Conservation (phyloP, 92 coral and sea anemone species). For the Actinostola sp. region DNA sequence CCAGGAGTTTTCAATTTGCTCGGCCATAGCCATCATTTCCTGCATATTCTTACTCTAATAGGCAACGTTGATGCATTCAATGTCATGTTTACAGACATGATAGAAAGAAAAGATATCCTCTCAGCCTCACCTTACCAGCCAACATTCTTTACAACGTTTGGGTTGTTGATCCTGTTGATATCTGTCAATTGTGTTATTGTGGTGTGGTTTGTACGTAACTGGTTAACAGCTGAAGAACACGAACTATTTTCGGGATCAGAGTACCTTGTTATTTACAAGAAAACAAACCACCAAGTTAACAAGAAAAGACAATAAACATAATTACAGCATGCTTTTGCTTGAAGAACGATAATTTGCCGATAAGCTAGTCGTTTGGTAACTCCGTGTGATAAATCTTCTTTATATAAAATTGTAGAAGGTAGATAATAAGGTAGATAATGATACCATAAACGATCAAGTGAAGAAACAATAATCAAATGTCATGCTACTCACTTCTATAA, state of each 20-base stretch:
- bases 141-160: constrained; percentile 18
- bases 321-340: too few relatives aligned
- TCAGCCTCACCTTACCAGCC: constrained; percentile 9
- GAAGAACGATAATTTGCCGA: too few relatives aligned
- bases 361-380: too few relatives aligned
- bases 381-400: too few relatives aligned
- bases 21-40: constrained; percentile 71
- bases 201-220: constrained; percentile 16
- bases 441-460: too few relatives aligned
- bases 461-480: too few relatives aligned
- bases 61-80: constrained; percentile 47
- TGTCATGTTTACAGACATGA: not conserved
- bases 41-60: constrained; percentile 43
- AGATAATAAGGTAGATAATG: too few relatives aligned
- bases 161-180: not conserved
- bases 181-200: not conserved
- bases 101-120: not conserved
- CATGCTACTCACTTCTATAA: too few relatives aligned
- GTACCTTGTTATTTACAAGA: constrained; percentile 9
- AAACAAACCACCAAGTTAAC: too few relatives aligned
- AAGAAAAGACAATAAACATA: too few relatives aligned
- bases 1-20: constrained; percentile 64
- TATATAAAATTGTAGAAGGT: too few relatives aligned
- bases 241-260: not conserved
- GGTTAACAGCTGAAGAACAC: constrained; percentile 16